Conservation (phyloP, 2,888 invertebrate genomes). For the Hyles lineata region DNA sequence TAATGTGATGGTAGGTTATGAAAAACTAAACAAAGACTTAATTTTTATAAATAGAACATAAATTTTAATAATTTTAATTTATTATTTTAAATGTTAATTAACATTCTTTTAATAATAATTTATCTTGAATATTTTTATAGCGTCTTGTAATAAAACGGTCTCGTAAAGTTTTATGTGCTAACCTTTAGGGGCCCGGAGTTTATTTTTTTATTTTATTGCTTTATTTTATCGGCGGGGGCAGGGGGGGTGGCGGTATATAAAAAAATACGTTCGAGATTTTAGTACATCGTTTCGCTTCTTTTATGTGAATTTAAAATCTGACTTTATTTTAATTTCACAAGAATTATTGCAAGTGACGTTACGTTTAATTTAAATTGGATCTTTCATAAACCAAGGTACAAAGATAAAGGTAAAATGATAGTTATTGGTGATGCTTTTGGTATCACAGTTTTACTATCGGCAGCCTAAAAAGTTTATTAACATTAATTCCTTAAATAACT, state of each 20-base stretch:
- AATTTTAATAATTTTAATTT: constrained; percentile 8
- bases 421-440: too few species aligned
- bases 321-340: neutral
- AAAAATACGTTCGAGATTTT: neutral
- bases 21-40: neutral
- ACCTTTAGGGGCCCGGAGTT: constrained; percentile 11
- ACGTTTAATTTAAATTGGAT: too few species aligned
- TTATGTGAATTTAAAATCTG: constrained; percentile 9
- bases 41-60: neutral
- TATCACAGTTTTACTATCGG: neutral
- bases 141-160: constrained; percentile 22
- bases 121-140: constrained; percentile 21
- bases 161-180: constrained; percentile 17
- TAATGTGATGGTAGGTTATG: neutral
- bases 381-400: too few species aligned
- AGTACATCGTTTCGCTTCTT: neutral
- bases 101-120: constrained; percentile 22
- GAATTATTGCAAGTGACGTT: neutral
- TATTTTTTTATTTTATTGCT: constrained; percentile 14
- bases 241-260: neutral
- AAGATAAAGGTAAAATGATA: too few species aligned
- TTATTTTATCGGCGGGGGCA: neutral
- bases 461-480: neutral
- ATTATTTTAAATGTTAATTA: constrained; percentile 18
- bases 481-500: neutral